phyloP scores from a whole-genome alignment of 2,888 invertebrate genomes.

The Mamestra brassicae region DNA sequence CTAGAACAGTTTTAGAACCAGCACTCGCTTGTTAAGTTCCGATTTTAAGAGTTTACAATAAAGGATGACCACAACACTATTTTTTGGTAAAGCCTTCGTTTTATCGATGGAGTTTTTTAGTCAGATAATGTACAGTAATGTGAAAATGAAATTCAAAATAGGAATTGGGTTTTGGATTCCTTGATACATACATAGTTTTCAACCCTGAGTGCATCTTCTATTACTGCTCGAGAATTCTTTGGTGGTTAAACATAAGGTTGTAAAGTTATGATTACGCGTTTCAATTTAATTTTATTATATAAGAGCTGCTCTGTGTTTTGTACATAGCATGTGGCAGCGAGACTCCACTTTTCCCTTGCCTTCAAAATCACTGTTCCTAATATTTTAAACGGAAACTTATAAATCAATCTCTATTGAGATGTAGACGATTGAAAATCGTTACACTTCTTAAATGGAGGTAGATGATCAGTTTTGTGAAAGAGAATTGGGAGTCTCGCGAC shows the following conservation, averaged over 20 bases:
- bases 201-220: neutral
- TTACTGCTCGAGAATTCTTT: constrained; percentile 8
- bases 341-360: constrained; percentile 43
- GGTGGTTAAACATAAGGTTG: neutral
- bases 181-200: neutral
- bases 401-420: neutral
- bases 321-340: constrained; percentile 69
- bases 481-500: constrained; percentile 66
- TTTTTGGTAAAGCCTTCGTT: neutral
- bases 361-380: constrained; percentile 45
- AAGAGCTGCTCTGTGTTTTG: constrained; percentile 73
- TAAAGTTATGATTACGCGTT: constrained; percentile 39
- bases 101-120: neutral
- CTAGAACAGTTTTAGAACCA: neutral
- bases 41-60: neutral
- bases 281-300: constrained; percentile 54
- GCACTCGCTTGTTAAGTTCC: constrained; percentile 7
- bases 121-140: neutral
- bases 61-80: neutral
- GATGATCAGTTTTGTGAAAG: neutral
- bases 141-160: neutral
- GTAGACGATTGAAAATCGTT: constrained; percentile 39
- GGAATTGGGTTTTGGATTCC: neutral
- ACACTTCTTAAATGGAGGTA: constrained; percentile 8
- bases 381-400: constrained; percentile 20